phyloP scores from a whole-genome alignment of 2,888 invertebrate species.

The Bugula neritina region DNA sequence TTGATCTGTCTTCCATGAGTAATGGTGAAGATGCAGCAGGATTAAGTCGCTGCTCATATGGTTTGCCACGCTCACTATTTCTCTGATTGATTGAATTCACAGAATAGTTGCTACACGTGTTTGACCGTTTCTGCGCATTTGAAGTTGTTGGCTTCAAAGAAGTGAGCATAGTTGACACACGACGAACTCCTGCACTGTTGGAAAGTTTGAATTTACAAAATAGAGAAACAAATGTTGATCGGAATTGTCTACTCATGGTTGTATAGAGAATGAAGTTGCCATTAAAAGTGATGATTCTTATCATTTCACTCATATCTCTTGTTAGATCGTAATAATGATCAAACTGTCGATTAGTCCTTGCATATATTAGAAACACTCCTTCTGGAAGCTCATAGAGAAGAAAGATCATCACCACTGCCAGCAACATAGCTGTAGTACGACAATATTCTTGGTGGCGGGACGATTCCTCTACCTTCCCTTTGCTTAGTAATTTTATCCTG shows the following conservation, averaged over 20 bases:
- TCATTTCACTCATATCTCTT: slow-evolving; percentile 77
- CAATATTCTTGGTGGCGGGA: slow-evolving; percentile 44
- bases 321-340: slow-evolving; percentile 58
- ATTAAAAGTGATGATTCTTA: slow-evolving; percentile 83
- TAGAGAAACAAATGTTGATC: slow-evolving; percentile 61
- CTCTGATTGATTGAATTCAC: background rate
- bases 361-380: slow-evolving; percentile 66
- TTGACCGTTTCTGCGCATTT: background rate
- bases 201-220: slow-evolving; percentile 53
- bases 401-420: slow-evolving; percentile 79
- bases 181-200: slow-evolving; percentile 31
- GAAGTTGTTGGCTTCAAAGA: background rate
- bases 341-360: slow-evolving; percentile 69
- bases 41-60: background rate
- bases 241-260: slow-evolving; percentile 87
- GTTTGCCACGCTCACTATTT: background rate
- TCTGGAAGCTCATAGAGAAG: slow-evolving; percentile 85
- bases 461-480: background rate
- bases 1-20: background rate
- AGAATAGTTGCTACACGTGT: background rate
- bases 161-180: slow-evolving; percentile 41
- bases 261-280: slow-evolving; percentile 91
- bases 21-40: background rate
- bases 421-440: slow-evolving; percentile 80
- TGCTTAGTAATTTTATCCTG: background rate